Evolutionary conservation across 2,113 vertebrate species (phyloP).

Genomic region (Emydocephalus ijimae): DNA sequence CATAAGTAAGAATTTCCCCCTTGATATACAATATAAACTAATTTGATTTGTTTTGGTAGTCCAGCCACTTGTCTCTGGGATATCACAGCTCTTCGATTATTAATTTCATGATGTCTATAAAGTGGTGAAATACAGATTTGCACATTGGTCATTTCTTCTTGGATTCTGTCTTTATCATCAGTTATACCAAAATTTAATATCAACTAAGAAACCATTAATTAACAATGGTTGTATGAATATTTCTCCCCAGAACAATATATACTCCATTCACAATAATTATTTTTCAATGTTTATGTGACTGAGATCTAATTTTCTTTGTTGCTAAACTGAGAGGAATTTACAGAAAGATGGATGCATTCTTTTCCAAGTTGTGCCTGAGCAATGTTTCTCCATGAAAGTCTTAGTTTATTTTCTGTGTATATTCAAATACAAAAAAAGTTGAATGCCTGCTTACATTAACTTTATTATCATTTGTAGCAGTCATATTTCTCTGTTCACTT

Average conservation of each 20-base stretch:
- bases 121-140: background rate
- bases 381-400: background rate
- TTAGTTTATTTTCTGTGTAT: background rate
- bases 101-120: background rate
- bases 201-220: background rate
- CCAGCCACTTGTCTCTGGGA: background rate
- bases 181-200: background rate
- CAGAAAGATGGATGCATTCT: background rate
- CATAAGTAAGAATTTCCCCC: background rate
- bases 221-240: background rate
- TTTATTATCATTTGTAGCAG: background rate
- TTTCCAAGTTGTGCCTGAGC: slow-evolving; percentile 3
- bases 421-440: fast-evolving
- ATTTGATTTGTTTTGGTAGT: background rate
- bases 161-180: background rate
- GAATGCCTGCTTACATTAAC: fast-evolving
- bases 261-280: background rate
- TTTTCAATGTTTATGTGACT: background rate
- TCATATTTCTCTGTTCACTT: background rate
- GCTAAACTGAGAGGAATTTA: background rate
- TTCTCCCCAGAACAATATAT: background rate
- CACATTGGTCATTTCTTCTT: background rate
- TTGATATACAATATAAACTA: background rate
- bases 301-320: background rate
- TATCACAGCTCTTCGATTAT: background rate